Evolutionary conservation across 1,140 invertebrate genomes (phyloP).

Genomic region (Lasioglossum baleicum): DNA sequence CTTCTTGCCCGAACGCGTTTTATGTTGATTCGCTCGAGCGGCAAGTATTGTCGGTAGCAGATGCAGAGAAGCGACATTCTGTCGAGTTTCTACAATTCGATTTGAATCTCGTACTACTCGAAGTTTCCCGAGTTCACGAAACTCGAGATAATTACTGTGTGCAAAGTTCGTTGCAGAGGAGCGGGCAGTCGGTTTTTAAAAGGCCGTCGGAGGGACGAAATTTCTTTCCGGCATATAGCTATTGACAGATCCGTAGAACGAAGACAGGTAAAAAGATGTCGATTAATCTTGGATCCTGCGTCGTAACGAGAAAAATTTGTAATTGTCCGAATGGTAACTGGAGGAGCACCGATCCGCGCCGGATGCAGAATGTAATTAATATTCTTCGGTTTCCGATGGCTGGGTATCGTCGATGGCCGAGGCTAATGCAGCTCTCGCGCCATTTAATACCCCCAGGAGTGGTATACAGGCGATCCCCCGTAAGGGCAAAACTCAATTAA

Average conservation of each 20-base stretch:
- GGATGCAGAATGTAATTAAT: conserved; percentile 25
- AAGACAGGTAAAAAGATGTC: not conserved
- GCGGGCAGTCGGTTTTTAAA: not conserved
- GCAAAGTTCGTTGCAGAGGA: not conserved
- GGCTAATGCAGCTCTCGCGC: conserved; percentile 50
- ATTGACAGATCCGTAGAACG: not conserved
- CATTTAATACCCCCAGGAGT: conserved; percentile 51
- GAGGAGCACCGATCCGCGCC: no score
- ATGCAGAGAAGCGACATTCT: conserved; percentile 55
- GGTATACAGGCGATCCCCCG: conserved; percentile 29
- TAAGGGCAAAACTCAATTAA: conserved; percentile 62
- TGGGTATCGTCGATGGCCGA: conserved; percentile 15
- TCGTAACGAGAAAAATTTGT: not conserved
- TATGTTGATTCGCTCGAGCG: conserved; percentile 55
- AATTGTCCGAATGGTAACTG: conserved; percentile 16
- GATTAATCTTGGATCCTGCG: not conserved
- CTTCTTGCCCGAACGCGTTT: conserved; percentile 52
- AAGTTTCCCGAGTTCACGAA: conserved; percentile 49
- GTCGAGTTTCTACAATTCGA: conserved; percentile 53
- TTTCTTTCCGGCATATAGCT: not conserved
- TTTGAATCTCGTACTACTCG: conserved; percentile 49
- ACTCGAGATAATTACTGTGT: conserved; percentile 34
- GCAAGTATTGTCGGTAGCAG: conserved; percentile 54
- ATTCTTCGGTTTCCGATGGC: conserved; percentile 33
- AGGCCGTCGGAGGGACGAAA: not conserved